Percentiles rank a stretch among this genome's conserved stretches.
Evolutionary conservation across 2,888 invertebrate genomes (phyloP).

Genomic region (Hirtodrosophila histrioides): DNA sequence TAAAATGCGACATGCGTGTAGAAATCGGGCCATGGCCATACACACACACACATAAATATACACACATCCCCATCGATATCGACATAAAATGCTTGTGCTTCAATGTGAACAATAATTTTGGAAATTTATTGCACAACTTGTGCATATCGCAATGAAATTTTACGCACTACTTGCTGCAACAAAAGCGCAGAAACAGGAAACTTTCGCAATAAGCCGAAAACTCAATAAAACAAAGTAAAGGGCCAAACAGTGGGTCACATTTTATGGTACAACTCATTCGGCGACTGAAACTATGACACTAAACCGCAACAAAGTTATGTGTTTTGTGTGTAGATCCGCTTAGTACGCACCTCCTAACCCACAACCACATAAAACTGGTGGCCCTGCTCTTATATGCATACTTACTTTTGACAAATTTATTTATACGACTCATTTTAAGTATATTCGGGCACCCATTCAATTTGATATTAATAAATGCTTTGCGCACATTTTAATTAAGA

Average conservation of each 20-base stretch:
- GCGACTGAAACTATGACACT: constrained; percentile 24
- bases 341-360: constrained; percentile 8
- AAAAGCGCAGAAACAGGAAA: constrained; percentile 34
- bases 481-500: constrained; percentile 54
- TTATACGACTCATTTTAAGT: constrained; percentile 41
- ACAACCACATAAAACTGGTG: constrained; percentile 37
- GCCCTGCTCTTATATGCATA: constrained; percentile 38
- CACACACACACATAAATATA: constrained; percentile 1
- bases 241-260: constrained; percentile 62
- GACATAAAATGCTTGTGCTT: constrained; percentile 59
- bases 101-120: constrained; percentile 71
- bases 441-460: constrained; percentile 23
- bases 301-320: constrained; percentile 69
- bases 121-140: constrained; percentile 72
- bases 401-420: constrained; percentile 62
- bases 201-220: constrained; percentile 54
- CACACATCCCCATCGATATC: constrained; percentile 37
- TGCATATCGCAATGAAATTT: constrained; percentile 74
- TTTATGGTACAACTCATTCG: constrained; percentile 64
- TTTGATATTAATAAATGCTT: constrained; percentile 44
- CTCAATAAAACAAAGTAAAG: constrained; percentile 62
- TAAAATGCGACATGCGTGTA: constrained; percentile 50
- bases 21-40: constrained; percentile 55
- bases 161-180: constrained; percentile 74
- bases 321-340: constrained; percentile 21